Percentiles rank a stretch among this genome's conserved stretches.
These are phyloP conservation scores for Sphenopsis melanotis DNA, from an alignment of 2,797 vertebrate species.

Conservation along the genomic window DNA sequence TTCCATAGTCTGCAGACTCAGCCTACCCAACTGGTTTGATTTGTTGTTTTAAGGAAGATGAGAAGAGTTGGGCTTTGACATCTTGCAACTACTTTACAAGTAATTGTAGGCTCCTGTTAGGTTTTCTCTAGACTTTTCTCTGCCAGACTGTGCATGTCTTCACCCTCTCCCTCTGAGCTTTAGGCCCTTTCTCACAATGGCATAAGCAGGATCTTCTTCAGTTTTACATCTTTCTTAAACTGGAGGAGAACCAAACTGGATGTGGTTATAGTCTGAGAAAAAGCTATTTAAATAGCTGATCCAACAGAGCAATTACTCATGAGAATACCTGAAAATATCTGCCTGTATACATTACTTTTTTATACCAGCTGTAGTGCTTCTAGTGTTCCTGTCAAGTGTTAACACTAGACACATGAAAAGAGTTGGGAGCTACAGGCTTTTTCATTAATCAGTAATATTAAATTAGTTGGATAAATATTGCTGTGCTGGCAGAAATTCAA, in stretches of 20 bases:
- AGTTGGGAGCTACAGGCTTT: slow-evolving; percentile 30
- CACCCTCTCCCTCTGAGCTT: neutral
- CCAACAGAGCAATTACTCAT: neutral
- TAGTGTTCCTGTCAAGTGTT: slow-evolving; percentile 43
- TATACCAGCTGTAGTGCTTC: neutral
- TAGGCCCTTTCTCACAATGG: neutral
- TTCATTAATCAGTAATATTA: slow-evolving; percentile 42
- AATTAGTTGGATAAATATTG: slow-evolving; percentile 50
- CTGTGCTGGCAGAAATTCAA: slow-evolving; percentile 32
- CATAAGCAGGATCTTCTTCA: neutral
- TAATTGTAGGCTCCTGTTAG: neutral
- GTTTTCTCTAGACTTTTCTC: neutral
- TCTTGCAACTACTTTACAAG: neutral
- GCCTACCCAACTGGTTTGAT: neutral
- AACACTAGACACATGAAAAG: slow-evolving; percentile 8
- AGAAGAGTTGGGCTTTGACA: neutral
- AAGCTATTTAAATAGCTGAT: neutral
- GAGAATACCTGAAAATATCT: neutral
- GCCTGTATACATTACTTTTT: neutral
- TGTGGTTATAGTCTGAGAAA: neutral
- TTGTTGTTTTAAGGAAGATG: rapidly evolving
- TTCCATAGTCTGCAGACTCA: neutral
- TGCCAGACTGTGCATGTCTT: neutral
- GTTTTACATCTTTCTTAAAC: neutral
- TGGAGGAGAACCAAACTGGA: neutral